Conservation (phyloP, 2,888 invertebrate genomes). For the Oligia latruncula region DNA sequence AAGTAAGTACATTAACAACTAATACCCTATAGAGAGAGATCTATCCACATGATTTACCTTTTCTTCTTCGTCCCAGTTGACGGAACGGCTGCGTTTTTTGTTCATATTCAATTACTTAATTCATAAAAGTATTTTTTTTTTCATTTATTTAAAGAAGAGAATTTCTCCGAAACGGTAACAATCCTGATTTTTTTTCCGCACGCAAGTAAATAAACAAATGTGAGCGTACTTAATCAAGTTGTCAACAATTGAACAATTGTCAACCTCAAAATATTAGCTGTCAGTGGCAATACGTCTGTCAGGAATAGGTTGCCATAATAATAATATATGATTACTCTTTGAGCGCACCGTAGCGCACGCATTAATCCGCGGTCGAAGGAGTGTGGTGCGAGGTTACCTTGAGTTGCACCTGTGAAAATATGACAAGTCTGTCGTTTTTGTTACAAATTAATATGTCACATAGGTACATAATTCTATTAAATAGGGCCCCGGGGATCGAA, state of each 20-base stretch:
- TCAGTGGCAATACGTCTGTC: background rate
- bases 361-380: background rate
- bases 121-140: background rate
- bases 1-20: no score
- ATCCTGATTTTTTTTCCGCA: background rate
- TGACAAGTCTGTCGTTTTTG: no score
- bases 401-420: no score
- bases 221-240: background rate
- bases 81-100: slow-evolving; percentile 11
- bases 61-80: slow-evolving; percentile 15
- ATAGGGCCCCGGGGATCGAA: background rate
- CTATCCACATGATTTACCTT: background rate
- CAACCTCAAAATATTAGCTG: background rate
- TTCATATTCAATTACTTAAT: background rate
- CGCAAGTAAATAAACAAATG: slow-evolving; percentile 6
- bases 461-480: no score
- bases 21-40: no score
- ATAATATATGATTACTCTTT: no score
- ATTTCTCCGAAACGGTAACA: background rate
- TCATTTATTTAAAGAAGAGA: background rate
- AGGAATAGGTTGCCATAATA: background rate
- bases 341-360: background rate
- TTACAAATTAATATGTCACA: no score
- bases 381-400: no score
- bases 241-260: background rate